Evolutionary conservation across 2,113 vertebrate species (phyloP).

Genomic region (Cervus canadensis): DNA sequence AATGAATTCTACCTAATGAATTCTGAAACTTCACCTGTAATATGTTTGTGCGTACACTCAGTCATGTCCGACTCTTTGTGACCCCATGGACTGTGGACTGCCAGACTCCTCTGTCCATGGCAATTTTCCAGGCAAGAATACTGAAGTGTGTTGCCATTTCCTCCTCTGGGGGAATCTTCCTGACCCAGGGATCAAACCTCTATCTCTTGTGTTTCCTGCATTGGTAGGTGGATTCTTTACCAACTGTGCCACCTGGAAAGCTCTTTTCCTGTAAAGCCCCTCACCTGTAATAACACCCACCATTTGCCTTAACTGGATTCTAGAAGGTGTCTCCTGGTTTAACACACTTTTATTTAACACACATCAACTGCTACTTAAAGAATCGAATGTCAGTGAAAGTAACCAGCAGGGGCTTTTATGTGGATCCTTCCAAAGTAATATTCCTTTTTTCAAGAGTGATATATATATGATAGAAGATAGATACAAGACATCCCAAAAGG

Average conservation of each 20-base stretch:
- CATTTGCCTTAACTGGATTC: not conserved
- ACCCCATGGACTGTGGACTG: not conserved
- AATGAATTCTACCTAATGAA: not conserved
- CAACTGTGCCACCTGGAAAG: not conserved
- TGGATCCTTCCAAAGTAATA: not conserved
- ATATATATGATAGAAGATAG: slow-evolving; percentile 64
- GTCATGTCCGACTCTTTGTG: not conserved
- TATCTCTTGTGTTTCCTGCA: not conserved
- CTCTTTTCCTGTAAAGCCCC: not conserved
- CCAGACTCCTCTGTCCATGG: not conserved
- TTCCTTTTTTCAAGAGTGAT: slow-evolving; percentile 56
- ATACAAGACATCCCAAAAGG: not conserved
- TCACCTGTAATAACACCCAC: not conserved
- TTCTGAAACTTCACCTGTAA: not conserved
- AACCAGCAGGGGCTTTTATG: not conserved
- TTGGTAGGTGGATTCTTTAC: not conserved
- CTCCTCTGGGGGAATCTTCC: not conserved
- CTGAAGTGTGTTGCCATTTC: not conserved
- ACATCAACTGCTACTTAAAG: not conserved
- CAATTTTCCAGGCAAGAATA: not conserved
- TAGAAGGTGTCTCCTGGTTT: not conserved
- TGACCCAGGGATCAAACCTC: not conserved
- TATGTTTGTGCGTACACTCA: not conserved
- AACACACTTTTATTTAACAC: not conserved
- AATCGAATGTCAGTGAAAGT: not conserved